A percentile compares a stretch with the other conserved stretches of the same genome.
Conservation (phyloP, 2,888 invertebrate genomes). For the Cremastobaeus sp. region DNA sequence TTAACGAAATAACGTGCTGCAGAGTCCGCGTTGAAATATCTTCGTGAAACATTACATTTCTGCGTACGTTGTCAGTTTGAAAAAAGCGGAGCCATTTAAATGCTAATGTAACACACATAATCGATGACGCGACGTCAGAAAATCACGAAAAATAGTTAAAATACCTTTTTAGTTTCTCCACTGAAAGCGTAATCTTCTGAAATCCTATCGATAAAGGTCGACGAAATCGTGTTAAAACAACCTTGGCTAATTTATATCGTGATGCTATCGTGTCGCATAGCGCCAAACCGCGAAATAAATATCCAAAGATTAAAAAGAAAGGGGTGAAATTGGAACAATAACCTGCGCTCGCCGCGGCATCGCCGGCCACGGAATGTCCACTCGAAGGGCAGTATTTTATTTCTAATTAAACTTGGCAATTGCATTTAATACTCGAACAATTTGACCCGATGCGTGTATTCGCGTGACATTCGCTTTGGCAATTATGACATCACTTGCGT, state of each 20-base stretch:
- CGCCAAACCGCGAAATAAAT: slow-evolving; percentile 40
- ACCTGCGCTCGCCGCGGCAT: slow-evolving; percentile 21
- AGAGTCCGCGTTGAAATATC: slow-evolving; percentile 39
- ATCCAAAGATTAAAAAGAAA: slow-evolving; percentile 42
- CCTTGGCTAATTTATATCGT: slow-evolving; percentile 57
- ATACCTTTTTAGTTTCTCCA: slow-evolving; percentile 30
- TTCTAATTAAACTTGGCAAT: slow-evolving; percentile 32
- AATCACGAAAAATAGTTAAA: slow-evolving; percentile 52
- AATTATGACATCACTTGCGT: slow-evolving; percentile 18
- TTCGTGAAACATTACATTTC: slow-evolving; percentile 34
- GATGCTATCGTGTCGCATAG: slow-evolving; percentile 40
- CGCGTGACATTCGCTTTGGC: slow-evolving; percentile 10
- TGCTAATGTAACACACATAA: slow-evolving; percentile 47
- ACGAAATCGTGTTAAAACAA: slow-evolving; percentile 60
- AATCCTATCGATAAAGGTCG: slow-evolving; percentile 60
- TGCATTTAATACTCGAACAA: slow-evolving; percentile 17
- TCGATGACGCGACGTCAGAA: slow-evolving; percentile 27
- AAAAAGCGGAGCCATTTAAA: slow-evolving; percentile 27
- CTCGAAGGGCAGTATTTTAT: slow-evolving; percentile 19
- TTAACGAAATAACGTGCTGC: slow-evolving; percentile 33
- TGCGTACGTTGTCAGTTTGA: slow-evolving; percentile 16
- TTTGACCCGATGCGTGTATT: slow-evolving; percentile 12
- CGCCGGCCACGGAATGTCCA: slow-evolving; percentile 21
- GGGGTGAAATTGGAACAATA: slow-evolving; percentile 33
- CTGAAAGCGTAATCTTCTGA: slow-evolving; percentile 49